Percentiles rank a stretch among this genome's conserved stretches.
These are phyloP conservation scores for Falco biarmicus DNA, from an alignment of 2,797 vertebrate species.

Conservation along the genomic window DNA sequence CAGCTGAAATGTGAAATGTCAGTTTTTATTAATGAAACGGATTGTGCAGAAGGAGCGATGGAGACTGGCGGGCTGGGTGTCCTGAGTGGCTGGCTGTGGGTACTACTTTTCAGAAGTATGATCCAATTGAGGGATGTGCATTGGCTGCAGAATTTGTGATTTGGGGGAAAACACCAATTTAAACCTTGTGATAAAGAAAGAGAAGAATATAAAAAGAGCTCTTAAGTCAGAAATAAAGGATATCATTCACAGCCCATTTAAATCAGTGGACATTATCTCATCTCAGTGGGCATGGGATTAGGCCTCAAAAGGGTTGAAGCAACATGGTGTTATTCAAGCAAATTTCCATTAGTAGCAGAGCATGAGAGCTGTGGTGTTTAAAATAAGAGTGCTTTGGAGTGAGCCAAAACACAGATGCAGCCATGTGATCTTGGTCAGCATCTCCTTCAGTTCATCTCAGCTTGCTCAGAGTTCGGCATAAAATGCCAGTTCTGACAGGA, in stretches of 20 bases:
- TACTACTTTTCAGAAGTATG: not conserved
- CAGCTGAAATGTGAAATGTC: slow-evolving; percentile 64
- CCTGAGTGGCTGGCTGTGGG: not conserved
- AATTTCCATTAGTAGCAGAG: slow-evolving; percentile 27
- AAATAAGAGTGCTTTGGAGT: not conserved
- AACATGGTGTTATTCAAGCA: slow-evolving; percentile 11
- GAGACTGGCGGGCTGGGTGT: slow-evolving; percentile 13
- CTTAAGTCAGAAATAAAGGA: slow-evolving; percentile 23
- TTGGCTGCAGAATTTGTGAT: not conserved
- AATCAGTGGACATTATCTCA: slow-evolving; percentile 52
- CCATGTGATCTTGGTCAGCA: not conserved
- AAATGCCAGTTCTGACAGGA: not conserved
- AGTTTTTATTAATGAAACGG: slow-evolving; percentile 67
- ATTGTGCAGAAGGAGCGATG: slow-evolving; percentile 2
- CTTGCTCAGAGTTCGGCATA: not conserved
- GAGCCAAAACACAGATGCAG: not conserved
- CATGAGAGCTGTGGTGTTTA: not conserved
- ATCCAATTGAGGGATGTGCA: not conserved
- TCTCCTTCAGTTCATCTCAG: not conserved
- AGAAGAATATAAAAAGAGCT: slow-evolving; percentile 18
- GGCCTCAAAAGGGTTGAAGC: slow-evolving; percentile 34
- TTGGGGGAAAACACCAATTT: not conserved
- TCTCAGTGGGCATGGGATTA: slow-evolving; percentile 54
- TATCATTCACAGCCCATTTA: slow-evolving; percentile 37
- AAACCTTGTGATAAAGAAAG: not conserved